Conservation (phyloP, 2,797 vertebrate genomes). For the Micropoecilia bifurca region DNA sequence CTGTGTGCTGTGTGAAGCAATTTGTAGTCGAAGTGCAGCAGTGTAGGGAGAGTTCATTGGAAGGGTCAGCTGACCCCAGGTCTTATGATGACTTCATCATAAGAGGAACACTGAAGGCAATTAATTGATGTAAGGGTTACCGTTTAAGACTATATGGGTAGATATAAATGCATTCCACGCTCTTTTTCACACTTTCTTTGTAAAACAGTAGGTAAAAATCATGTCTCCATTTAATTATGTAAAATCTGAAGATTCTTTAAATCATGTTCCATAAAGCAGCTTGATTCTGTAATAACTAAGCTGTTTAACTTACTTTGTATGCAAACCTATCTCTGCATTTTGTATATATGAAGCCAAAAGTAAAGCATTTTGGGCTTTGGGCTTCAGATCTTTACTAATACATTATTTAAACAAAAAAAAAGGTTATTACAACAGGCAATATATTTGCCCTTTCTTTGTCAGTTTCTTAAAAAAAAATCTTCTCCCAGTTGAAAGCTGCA, state of each 20-base stretch:
- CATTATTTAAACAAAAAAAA: constrained; percentile 10
- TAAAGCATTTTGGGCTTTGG: constrained; percentile 30
- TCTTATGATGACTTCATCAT: background rate
- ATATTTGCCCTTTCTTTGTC: background rate
- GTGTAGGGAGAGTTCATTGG: too few relatives aligned
- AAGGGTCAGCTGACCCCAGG: too few relatives aligned
- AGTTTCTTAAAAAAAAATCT: background rate
- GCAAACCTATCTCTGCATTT: background rate
- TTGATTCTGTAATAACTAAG: background rate
- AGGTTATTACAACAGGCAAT: background rate
- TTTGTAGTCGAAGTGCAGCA: too few relatives aligned
- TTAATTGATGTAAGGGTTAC: background rate
- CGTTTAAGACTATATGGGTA: background rate
- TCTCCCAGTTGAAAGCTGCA: constrained; percentile 52
- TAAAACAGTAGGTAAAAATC: background rate
- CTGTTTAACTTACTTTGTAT: background rate
- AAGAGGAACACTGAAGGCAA: background rate
- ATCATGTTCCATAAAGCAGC: background rate
- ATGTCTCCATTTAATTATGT: background rate
- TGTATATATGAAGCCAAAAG: constrained; percentile 25
- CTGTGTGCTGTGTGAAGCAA: too few relatives aligned
- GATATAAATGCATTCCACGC: background rate
- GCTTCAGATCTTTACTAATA: background rate
- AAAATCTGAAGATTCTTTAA: background rate
- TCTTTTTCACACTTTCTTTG: background rate